Conservation (phyloP, 2,888 invertebrate species). For the Halictus quadricinctus region DNA sequence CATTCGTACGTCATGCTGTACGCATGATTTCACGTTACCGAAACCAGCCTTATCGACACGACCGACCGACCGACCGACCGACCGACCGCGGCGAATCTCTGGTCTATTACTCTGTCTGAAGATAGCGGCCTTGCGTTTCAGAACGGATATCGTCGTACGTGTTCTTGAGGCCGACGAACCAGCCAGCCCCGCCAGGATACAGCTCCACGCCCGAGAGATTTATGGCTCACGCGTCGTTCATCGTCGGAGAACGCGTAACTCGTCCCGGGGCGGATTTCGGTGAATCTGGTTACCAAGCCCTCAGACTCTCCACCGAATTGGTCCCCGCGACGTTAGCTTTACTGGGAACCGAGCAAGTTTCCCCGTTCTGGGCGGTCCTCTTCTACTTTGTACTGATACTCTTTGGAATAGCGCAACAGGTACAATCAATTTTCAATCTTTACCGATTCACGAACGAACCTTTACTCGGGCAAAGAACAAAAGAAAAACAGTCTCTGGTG, state of each 20-base stretch:
- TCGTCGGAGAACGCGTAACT: slow-evolving; percentile 88
- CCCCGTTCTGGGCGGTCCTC: slow-evolving; percentile 94
- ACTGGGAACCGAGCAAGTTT: slow-evolving; percentile 89
- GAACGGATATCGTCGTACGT: slow-evolving; percentile 89
- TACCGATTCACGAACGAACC: background rate
- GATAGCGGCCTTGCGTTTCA: slow-evolving; percentile 75
- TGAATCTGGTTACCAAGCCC: slow-evolving; percentile 91
- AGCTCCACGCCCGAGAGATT: slow-evolving; percentile 86
- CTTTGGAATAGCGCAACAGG: slow-evolving; percentile 94
- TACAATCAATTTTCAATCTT: slow-evolving; percentile 58
- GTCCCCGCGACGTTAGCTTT: slow-evolving; percentile 93
- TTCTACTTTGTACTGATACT: slow-evolving; percentile 93
- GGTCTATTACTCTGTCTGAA: too few species aligned
- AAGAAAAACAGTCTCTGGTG: background rate
- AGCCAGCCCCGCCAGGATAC: slow-evolving; percentile 86
- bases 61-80: too few species aligned
- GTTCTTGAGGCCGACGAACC: slow-evolving; percentile 87
- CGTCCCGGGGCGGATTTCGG: slow-evolving; percentile 85
- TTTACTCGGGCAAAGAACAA: background rate
- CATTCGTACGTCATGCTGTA: too few species aligned
- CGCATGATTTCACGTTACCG: too few species aligned
- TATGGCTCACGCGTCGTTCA: slow-evolving; percentile 88
- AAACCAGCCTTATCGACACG: too few species aligned
- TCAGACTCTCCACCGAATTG: slow-evolving; percentile 94
- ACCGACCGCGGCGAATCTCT: too few species aligned